A percentile compares a stretch with the other conserved stretches of the same genome.
These are phyloP conservation scores for Semicossyphus pulcher DNA, from an alignment of 2,113 vertebrate species.

Conservation along the genomic window DNA sequence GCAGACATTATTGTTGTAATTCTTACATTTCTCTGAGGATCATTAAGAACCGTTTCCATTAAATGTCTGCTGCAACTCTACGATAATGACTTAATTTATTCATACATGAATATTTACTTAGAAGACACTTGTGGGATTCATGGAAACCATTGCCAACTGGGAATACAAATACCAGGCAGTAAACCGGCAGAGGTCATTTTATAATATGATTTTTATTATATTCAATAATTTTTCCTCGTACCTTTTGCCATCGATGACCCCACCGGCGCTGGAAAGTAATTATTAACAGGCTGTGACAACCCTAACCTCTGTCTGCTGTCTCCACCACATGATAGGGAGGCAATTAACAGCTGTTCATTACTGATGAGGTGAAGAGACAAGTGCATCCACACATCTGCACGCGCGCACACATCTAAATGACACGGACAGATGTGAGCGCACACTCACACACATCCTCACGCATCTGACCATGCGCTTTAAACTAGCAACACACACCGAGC, in stretches of 20 bases:
- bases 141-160: conserved; percentile 48
- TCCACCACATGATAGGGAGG: conserved; percentile 54
- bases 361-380: conserved; percentile 70
- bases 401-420: conserved; percentile 31
- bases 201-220: conserved; percentile 67
- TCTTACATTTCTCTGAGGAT: no score
- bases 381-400: conserved; percentile 55
- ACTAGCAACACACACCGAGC: not conserved
- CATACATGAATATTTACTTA: conserved; percentile 15
- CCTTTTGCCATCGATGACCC: conserved; percentile 69
- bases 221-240: conserved; percentile 55
- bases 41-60: no score
- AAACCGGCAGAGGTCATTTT: conserved; percentile 47
- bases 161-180: conserved; percentile 53
- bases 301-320: conserved; percentile 59
- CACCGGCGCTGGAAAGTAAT: conserved; percentile 61
- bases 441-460: conserved; percentile 11
- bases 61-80: conserved; percentile 14
- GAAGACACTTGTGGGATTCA: conserved; percentile 37
- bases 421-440: conserved; percentile 40
- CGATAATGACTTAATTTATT: not conserved
- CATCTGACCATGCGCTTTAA: conserved; percentile 31
- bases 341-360: conserved; percentile 80
- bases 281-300: conserved; percentile 69
- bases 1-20: no score